Evolutionary conservation across 1,140 invertebrate species (phyloP), one percentile per base, ranked within the genome.

Genomic region (Conopomorpha cramerella): DNA sequence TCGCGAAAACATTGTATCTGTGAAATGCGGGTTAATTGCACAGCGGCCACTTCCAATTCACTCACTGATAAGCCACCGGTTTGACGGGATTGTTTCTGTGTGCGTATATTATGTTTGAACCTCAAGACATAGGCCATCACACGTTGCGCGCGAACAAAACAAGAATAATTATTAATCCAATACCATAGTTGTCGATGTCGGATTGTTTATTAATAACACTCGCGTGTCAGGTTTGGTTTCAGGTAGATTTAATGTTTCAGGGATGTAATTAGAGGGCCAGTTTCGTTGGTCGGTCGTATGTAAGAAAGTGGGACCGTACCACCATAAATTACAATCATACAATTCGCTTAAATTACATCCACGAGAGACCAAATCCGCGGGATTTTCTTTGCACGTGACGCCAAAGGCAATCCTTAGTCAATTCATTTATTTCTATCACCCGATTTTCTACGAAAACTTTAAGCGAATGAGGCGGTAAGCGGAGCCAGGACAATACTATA

Each of bases 391-490:
- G 8, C n/a, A 37, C 28, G 8, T 25, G 19, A 2, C 10, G 28
- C 35, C 35, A 37, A n/a, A 7, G 3, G 6, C 6, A 13, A 8
- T 3, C 15, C 11, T 28, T 16, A 8, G 23, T 35, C 1, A 35
- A 16, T 16, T 16, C 10, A 10, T 35, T 11, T 15, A 35, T 61
- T 13, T 31, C 48, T 47, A 13, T n/a, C 13, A 35, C 34, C 16
- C 34, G 19, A 25, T 35, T 35, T 11, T 14, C 11, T 28, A 35
- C 34, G 15, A 27, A 35, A 1, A 14, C 8, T 13, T 35, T 26
- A 8, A 35, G 16, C 12, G 11, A 13, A n/a, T 16, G 3, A 4
- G 25, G 23, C 16, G 15, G 12, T 3, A 16, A 27, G 7, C 15
- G 15, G 8, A 35, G 1, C 34, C 34, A 35, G 3, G 12, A 19